phyloP scores from a whole-genome alignment of 2,797 vertebrate species.

The Amblyraja radiata region DNA sequence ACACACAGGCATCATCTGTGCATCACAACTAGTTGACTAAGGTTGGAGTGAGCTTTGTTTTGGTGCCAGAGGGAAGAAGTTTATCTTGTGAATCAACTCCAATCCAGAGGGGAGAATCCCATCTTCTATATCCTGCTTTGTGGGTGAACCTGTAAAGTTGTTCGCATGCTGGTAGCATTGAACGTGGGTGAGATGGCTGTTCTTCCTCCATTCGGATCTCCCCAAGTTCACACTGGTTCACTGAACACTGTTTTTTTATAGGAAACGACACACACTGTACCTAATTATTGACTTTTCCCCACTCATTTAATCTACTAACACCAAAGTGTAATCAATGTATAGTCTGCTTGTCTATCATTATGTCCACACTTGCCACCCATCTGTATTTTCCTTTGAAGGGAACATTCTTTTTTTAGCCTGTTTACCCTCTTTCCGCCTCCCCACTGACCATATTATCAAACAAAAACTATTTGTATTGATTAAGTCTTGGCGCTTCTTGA shows the following conservation, averaged over 20 bases:
- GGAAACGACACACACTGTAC: neutral
- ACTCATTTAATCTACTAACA: neutral
- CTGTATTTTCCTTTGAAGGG: neutral
- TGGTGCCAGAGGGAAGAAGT: no score
- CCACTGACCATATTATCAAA: neutral
- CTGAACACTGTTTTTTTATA: neutral
- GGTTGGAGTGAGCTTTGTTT: no score
- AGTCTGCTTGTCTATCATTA: neutral
- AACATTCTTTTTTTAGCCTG: neutral
- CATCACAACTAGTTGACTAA: no score
- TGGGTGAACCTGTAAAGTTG: neutral
- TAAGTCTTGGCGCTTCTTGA: neutral
- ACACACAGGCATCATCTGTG: no score
- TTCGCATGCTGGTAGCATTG: neutral
- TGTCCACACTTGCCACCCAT: neutral
- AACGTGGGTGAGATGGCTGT: neutral
- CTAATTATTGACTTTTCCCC: neutral
- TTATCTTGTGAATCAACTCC: no score
- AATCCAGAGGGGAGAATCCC: no score
- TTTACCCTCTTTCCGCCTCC: neutral
- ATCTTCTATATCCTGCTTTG: neutral
- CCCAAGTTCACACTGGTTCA: neutral
- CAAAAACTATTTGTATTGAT: neutral
- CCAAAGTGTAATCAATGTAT: neutral
- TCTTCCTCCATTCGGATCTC: neutral